phyloP scores from a whole-genome alignment of 2,888 invertebrate genomes.

The Operophtera brumata region DNA sequence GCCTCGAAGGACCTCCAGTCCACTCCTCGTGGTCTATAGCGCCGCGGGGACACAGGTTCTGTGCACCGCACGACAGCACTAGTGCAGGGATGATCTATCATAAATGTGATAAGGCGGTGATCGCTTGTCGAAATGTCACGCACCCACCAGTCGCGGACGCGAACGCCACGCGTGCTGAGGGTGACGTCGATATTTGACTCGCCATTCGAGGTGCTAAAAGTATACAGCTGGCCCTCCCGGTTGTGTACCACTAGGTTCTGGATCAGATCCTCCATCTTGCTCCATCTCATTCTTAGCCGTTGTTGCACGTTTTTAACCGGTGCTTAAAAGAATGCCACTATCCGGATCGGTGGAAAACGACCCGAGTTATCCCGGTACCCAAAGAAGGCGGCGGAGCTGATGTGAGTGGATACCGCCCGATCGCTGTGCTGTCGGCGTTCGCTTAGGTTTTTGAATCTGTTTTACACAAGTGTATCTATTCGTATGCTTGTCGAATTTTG shows the following conservation, averaged over 20 bases:
- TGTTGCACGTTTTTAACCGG: too few species aligned
- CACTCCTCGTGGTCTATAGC: background rate
- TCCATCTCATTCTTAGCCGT: too few species aligned
- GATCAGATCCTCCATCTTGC: slow-evolving; percentile 2
- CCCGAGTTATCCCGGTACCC: too few species aligned
- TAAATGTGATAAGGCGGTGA: background rate
- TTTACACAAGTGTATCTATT: too few species aligned
- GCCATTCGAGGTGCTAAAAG: slow-evolving; percentile 25
- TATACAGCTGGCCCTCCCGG: slow-evolving; percentile 5
- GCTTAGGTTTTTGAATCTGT: too few species aligned
- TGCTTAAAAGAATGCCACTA: background rate
- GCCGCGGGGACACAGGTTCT: background rate
- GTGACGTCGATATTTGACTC: slow-evolving; percentile 38
- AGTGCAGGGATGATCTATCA: background rate
- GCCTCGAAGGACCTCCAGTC: background rate
- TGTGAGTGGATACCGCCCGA: too few species aligned
- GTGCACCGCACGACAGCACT: background rate
- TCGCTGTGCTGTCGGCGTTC: too few species aligned
- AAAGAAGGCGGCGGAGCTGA: too few species aligned
- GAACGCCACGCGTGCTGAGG: slow-evolving; percentile 3
- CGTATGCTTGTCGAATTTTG: too few species aligned
- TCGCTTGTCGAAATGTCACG: background rate
- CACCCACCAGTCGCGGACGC: slow-evolving; percentile 18
- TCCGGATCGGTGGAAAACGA: too few species aligned
- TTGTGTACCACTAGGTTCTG: background rate